A percentile compares a stretch with the other conserved stretches of the same genome.
Conservation (phyloP, 2,113 vertebrate genomes). For the Acrocephalus arundinaceus region DNA sequence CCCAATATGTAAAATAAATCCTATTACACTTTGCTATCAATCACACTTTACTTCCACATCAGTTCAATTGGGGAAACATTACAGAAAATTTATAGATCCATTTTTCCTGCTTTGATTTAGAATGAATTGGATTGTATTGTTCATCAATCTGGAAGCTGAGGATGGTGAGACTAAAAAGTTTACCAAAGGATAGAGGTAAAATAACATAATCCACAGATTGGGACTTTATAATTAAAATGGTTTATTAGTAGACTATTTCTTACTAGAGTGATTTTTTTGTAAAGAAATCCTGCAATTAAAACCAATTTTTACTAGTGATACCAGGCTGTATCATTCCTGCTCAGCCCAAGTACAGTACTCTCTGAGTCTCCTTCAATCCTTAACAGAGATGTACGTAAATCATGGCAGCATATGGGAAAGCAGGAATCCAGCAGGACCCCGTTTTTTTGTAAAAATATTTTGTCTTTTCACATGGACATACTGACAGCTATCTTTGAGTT, state of each 20-base stretch:
- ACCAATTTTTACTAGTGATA: neutral
- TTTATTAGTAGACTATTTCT: neutral
- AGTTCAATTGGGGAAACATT: neutral
- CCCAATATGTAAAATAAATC: neutral
- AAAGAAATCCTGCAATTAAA: neutral
- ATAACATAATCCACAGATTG: neutral
- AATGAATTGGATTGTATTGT: neutral
- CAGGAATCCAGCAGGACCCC: neutral
- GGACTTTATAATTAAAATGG: neutral
- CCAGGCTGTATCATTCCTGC: neutral
- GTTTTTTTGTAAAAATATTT: neutral
- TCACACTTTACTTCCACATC: neutral
- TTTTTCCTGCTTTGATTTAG: neutral
- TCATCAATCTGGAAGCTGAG: neutral
- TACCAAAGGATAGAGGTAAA: neutral
- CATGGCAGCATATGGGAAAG: neutral
- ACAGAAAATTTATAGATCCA: neutral
- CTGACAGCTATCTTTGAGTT: neutral
- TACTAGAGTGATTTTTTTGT: neutral
- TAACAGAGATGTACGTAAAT: neutral
- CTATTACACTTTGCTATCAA: neutral
- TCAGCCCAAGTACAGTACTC: neutral
- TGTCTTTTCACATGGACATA: neutral
- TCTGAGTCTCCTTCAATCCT: neutral
- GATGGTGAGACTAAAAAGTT: neutral